These are phyloP conservation scores for Protodeltote pygarga DNA, from an alignment of 2,888 invertebrate species.

Conservation along the genomic window DNA sequence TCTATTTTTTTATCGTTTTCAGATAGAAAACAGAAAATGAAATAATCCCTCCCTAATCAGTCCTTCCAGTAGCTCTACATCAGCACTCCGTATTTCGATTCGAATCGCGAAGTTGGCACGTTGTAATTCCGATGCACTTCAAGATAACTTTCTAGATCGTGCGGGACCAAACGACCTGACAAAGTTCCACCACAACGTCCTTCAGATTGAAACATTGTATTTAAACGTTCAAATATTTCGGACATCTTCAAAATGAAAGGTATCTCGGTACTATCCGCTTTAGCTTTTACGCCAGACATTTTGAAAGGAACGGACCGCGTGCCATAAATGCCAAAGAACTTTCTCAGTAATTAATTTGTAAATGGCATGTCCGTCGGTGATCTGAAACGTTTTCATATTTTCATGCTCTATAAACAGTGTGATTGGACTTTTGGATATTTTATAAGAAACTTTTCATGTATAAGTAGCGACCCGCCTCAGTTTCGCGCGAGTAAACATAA, in stretches of 20 bases:
- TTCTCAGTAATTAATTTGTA: constrained; percentile 45
- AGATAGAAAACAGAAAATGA: no score
- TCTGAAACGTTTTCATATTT: constrained; percentile 15
- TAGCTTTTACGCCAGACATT: constrained; percentile 48
- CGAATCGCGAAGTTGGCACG: constrained; percentile 76
- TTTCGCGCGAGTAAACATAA: no score
- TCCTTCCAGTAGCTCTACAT: constrained; percentile 59
- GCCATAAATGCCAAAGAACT: constrained; percentile 42
- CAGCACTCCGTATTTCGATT: constrained; percentile 63
- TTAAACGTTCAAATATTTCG: constrained; percentile 58
- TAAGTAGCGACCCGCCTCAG: no score
- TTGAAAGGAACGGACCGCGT: constrained; percentile 43
- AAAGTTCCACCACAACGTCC: constrained; percentile 66
- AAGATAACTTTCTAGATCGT: constrained; percentile 78
- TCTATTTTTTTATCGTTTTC: no score
- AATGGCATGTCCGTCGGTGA: constrained; percentile 25
- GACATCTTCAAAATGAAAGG: constrained; percentile 59
- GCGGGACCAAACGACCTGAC: constrained; percentile 77
- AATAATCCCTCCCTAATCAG: no score
- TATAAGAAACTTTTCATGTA: no score
- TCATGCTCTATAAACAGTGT: neutral
- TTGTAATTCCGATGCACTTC: constrained; percentile 82
- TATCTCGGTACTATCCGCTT: constrained; percentile 43
- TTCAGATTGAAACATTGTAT: constrained; percentile 61
- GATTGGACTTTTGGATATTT: no score